phyloP scores from a whole-genome alignment of 2,797 vertebrate genomes.

The Mareca penelope region DNA sequence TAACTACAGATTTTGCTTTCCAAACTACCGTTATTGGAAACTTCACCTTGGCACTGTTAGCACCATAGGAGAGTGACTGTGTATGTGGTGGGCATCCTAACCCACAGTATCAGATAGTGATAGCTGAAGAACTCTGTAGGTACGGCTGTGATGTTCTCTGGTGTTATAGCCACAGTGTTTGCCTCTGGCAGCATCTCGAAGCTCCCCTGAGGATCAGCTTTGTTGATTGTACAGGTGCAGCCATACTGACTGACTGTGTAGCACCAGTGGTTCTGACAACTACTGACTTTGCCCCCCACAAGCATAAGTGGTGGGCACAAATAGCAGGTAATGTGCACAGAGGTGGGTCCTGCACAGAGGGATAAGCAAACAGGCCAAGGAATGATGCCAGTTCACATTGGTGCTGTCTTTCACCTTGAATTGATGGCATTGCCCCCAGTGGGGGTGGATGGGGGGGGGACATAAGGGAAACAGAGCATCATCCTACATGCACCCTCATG shows the following conservation, averaged over 20 bases:
- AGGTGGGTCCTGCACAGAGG: background rate
- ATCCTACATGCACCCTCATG: background rate
- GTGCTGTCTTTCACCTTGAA: background rate
- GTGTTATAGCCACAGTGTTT: background rate
- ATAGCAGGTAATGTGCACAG: background rate
- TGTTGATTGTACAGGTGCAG: background rate
- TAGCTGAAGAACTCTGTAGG: background rate
- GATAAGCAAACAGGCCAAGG: background rate
- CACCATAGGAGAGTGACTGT: background rate
- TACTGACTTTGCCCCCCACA: background rate
- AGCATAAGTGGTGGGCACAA: accelerated
- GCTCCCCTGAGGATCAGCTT: background rate
- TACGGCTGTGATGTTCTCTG: background rate
- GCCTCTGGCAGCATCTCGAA: background rate
- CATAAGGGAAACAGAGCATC: background rate
- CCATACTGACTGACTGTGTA: background rate
- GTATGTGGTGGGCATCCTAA: background rate
- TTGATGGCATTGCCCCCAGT: background rate
- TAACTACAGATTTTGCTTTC: background rate
- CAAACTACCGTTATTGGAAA: background rate
- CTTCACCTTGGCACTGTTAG: background rate
- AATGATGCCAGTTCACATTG: background rate
- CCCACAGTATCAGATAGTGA: background rate
- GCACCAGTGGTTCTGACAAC: background rate
- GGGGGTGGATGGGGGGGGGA: no score